Percentiles rank a stretch among this genome's conserved stretches.
Evolutionary conservation across 2,888 invertebrate species (phyloP).

Genomic region (Leucania comma): DNA sequence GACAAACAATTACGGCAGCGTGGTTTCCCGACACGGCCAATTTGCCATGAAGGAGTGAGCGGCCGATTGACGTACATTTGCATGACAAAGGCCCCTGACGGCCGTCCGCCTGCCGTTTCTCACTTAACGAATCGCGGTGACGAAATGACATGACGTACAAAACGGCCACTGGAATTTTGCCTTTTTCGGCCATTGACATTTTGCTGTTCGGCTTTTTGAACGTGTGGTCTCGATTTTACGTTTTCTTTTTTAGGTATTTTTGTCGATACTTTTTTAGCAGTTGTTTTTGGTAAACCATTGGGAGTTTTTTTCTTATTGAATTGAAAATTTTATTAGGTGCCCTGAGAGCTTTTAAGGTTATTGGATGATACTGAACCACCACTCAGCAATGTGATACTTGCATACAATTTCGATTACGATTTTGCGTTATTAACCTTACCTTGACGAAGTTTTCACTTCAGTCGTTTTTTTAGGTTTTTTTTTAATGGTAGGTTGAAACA

Average conservation of each 20-base stretch:
- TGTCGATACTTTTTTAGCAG: conserved; percentile 1
- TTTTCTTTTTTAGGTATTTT: not conserved
- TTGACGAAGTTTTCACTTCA: no score
- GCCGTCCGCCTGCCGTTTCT: conserved; percentile 6
- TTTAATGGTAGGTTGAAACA: no score
- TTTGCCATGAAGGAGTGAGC: conserved; percentile 55
- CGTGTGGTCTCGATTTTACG: not conserved
- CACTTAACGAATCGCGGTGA: conserved; percentile 41
- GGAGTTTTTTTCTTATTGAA: not conserved
- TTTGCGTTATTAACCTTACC: no score
- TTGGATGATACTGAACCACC: no score
- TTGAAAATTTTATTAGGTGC: not conserved
- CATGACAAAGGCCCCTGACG: conserved; percentile 66
- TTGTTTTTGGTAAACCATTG: not conserved
- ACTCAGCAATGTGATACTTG: no score
- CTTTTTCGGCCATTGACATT: conserved; percentile 37
- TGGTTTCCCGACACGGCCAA: conserved; percentile 61
- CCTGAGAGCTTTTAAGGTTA: not conserved
- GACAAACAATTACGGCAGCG: conserved; percentile 61
- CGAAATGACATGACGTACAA: conserved; percentile 37
- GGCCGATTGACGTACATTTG: conserved; percentile 61
- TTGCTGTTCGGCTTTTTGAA: conserved; percentile 14
- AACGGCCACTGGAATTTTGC: conserved; percentile 17
- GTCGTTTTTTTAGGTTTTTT: no score
- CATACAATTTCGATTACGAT: no score